Percentiles rank a stretch among this genome's conserved stretches.
Evolutionary conservation across 2,888 invertebrate genomes (phyloP).

Genomic region (Choristoneura rosaceana): DNA sequence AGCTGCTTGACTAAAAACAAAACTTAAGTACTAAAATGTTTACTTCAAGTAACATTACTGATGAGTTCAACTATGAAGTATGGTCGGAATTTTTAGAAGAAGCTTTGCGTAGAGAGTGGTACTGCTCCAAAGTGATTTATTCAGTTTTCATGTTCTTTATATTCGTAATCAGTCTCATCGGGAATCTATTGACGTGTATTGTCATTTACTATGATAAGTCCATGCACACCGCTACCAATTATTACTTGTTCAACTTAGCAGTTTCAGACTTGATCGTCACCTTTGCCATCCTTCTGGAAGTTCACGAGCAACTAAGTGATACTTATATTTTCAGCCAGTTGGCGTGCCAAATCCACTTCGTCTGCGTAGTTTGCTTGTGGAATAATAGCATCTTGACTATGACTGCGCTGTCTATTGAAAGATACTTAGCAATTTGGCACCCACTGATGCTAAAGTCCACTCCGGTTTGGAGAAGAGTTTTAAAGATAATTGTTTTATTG

Average conservation of each 20-base stretch:
- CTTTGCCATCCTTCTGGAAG: conserved; percentile 32
- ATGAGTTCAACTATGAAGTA: conserved; percentile 20
- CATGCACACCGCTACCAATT: conserved; percentile 43
- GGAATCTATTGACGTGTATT: conserved; percentile 55
- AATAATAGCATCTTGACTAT: conserved; percentile 67
- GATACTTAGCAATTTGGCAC: conserved; percentile 66
- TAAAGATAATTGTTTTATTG: conserved; percentile 54
- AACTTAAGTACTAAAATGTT: not conserved
- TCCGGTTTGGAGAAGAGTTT: conserved; percentile 59
- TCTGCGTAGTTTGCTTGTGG: conserved; percentile 60
- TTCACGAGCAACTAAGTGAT: conserved; percentile 45
- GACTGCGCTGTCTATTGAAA: conserved; percentile 67
- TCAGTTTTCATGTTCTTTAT: conserved; percentile 30
- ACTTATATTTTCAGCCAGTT: conserved; percentile 51
- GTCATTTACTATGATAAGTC: conserved; percentile 46
- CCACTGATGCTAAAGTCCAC: conserved; percentile 58
- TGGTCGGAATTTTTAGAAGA: conserved; percentile 38
- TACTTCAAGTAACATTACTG: conserved; percentile 10
- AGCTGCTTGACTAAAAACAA: not conserved
- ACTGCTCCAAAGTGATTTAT: conserved; percentile 23
- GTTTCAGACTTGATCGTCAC: conserved; percentile 41
- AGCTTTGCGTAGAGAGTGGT: conserved; percentile 19
- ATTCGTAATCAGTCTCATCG: conserved; percentile 37
- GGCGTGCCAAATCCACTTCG: conserved; percentile 63
- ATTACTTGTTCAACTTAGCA: conserved; percentile 43